Evolutionary conservation across 2,888 invertebrate species (phyloP), one percentile per base, ranked within the genome.

Genomic region (Megastigmus dorsalis): DNA sequence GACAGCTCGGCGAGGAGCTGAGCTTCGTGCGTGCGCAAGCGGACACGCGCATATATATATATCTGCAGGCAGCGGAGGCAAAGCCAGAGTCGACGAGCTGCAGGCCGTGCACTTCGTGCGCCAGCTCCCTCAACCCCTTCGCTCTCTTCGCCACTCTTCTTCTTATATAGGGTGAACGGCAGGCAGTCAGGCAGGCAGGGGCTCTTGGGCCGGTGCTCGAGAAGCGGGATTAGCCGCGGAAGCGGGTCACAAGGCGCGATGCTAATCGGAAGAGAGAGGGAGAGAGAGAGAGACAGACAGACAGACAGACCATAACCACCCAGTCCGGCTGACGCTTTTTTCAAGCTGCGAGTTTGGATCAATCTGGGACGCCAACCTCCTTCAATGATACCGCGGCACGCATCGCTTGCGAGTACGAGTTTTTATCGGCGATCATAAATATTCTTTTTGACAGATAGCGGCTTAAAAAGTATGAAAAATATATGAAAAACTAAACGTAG

Each of bases 41-140:
- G 6, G 18, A 33, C n/a, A 6, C 26, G 26, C 23, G 41, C 15
- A 10, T 55, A 36, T 55, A 33, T 36, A 9, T 36, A 0, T 54
- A 5, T 28, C 23, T 3, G 23, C 38, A 13, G 13, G 9, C 54
- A 28, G n/a, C 50, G n/a, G 23, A 7, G 3, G 26, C 9, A 9
- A 26, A 54, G n/a, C n/a, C n/a, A n/a, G n/a, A n/a, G n/a, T n/a
- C n/a, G n/a, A n/a, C n/a, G n/a, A n/a, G n/a, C n/a, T n/a, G 45
- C 48, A 23, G 41, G 26, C 45, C 54, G 28, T 13, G 18, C 55
- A 59, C 65, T 63, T 57, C 38, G 45, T 38, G n/a, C n/a, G n/a
- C n/a, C n/a, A n/a, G n/a, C n/a, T n/a, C 63, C 30, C 65, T 71
- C 65, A 65, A 72, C 65, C 63, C 65, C 57, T 65, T 65, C 33